Conservation (phyloP, 2,797 vertebrate species). For the Artibeus lituratus region DNA sequence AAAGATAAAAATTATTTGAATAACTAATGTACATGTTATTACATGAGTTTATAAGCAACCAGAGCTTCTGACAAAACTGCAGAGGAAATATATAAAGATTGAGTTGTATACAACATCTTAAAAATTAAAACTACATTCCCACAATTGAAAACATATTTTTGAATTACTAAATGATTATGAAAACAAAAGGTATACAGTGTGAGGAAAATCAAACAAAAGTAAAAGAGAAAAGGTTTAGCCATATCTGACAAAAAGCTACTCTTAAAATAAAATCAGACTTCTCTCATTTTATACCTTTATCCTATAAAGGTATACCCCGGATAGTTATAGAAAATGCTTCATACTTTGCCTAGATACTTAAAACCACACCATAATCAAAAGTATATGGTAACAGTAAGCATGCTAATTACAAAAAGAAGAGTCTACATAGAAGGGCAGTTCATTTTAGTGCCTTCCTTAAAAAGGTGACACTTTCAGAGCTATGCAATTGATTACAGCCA, state of each 20-base stretch:
- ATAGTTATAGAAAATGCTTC: background rate
- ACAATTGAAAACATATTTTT: background rate
- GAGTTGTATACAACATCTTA: background rate
- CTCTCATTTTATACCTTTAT: too few species aligned
- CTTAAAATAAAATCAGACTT: background rate
- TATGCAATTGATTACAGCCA: background rate
- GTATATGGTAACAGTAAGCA: background rate
- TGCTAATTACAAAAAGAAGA: background rate
- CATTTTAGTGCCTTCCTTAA: background rate
- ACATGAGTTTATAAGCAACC: constrained; percentile 23
- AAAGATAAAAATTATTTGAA: constrained; percentile 48
- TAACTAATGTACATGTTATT: background rate
- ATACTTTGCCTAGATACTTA: background rate
- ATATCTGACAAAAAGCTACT: background rate
- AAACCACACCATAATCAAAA: background rate
- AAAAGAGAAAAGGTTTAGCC: background rate
- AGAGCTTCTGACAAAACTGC: constrained; percentile 4
- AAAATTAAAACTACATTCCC: background rate
- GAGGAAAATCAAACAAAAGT: background rate
- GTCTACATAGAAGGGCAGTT: background rate
- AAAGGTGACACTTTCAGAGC: background rate
- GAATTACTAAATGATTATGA: constrained; percentile 17
- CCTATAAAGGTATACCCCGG: background rate
- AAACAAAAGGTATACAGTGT: background rate
- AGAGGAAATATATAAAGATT: background rate